These are phyloP conservation scores for Parnassius orleans DNA, from an alignment of 2,888 invertebrate species.

Conservation along the genomic window DNA sequence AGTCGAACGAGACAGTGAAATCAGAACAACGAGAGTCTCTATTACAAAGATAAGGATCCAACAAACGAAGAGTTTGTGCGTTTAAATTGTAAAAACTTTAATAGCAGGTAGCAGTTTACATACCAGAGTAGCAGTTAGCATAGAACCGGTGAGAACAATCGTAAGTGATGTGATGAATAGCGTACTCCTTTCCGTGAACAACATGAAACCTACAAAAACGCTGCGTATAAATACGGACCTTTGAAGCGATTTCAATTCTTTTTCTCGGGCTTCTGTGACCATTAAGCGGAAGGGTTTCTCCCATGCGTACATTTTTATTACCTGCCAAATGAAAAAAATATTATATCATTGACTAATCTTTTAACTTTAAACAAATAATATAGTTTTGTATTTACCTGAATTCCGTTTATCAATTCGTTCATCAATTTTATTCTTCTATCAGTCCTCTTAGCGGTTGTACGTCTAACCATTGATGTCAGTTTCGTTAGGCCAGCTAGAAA, in stretches of 20 bases:
- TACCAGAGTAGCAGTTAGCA: conserved; percentile 65
- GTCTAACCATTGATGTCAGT: conserved; percentile 55
- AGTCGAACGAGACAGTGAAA: too few species aligned
- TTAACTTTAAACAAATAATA: too few species aligned
- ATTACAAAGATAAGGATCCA: too few species aligned
- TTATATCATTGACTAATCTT: too few species aligned
- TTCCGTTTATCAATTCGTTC: conserved; percentile 93
- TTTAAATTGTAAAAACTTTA: too few species aligned
- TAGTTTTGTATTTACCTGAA: conserved; percentile 80
- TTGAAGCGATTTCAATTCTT: conserved; percentile 79
- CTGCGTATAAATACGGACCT: conserved; percentile 84
- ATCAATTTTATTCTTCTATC: conserved; percentile 92
- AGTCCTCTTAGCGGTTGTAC: conserved; percentile 86
- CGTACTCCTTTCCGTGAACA: conserved; percentile 87
- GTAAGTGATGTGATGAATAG: conserved; percentile 83
- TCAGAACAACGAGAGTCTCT: too few species aligned
- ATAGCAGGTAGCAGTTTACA: conserved; percentile 23
- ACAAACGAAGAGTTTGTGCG: too few species aligned
- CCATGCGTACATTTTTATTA: conserved; percentile 98
- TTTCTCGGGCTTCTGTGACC: conserved; percentile 80
- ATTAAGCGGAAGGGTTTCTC: conserved; percentile 90
- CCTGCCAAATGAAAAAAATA: conserved; percentile 59
- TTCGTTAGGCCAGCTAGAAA: conserved; percentile 59
- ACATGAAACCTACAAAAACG: conserved; percentile 84
- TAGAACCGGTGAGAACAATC: conserved; percentile 54